Evolutionary conservation across 2,113 vertebrate species (phyloP).

Genomic region (Passer domesticus): DNA sequence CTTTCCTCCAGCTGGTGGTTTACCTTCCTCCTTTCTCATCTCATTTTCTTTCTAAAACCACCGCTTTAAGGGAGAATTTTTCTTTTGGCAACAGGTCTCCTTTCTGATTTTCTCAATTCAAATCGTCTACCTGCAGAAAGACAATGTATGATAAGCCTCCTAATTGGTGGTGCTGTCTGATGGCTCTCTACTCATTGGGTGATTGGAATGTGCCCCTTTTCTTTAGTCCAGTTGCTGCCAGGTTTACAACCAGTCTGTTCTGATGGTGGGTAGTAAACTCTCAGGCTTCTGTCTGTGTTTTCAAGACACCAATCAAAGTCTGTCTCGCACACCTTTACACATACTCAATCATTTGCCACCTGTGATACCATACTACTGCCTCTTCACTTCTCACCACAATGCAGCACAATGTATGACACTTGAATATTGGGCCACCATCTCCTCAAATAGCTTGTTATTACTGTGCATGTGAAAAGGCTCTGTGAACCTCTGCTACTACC

Average conservation of each 20-base stretch:
- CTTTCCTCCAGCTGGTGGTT: background rate
- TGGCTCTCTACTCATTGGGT: background rate
- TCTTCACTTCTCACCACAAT: background rate
- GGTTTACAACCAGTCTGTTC: background rate
- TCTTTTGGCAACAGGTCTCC: background rate
- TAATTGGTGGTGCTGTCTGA: background rate
- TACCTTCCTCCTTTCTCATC: background rate
- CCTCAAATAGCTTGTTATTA: background rate
- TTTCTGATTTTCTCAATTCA: background rate
- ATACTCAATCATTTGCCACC: background rate
- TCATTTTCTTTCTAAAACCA: background rate
- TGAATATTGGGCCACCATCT: background rate
- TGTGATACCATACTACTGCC: background rate
- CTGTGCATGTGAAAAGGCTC: background rate
- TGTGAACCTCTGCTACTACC: background rate
- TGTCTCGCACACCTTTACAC: background rate
- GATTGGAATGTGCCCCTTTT: background rate
- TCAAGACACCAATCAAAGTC: background rate
- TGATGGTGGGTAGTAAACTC: background rate
- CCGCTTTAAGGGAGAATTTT: rapidly evolving
- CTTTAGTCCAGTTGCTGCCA: background rate
- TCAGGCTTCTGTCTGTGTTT: background rate
- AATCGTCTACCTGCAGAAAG: background rate
- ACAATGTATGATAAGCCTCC: background rate
- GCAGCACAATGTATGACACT: background rate